Evolutionary conservation across 2,113 vertebrate species (phyloP).

Genomic region (Ifrita kowaldi): DNA sequence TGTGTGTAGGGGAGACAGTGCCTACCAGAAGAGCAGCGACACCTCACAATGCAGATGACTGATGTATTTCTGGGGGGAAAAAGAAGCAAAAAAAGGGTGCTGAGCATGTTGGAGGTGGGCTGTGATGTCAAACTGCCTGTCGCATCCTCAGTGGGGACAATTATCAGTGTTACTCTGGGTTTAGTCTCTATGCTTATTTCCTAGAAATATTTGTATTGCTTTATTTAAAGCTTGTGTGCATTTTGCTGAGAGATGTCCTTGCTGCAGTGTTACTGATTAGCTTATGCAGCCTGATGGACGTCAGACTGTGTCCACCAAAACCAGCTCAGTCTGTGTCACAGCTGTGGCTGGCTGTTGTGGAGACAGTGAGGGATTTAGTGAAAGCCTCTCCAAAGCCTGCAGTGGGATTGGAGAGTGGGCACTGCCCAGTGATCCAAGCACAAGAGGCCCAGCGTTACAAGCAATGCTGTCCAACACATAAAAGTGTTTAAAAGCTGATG

Average conservation of each 20-base stretch:
- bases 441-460: accelerated
- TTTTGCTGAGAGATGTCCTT: not conserved
- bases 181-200: not conserved
- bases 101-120: not conserved
- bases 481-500: not conserved
- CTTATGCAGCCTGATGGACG: not conserved
- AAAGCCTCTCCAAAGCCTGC: not conserved
- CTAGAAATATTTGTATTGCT: not conserved
- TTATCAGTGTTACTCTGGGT: not conserved
- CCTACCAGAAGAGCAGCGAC: not conserved
- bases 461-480: too few species aligned
- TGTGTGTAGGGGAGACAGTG: not conserved
- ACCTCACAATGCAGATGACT: not conserved
- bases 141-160: not conserved
- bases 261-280: not conserved
- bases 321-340: not conserved
- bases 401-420: not conserved
- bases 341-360: not conserved
- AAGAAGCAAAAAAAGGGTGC: not conserved
- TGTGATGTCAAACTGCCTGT: not conserved
- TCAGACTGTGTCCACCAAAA: not conserved
- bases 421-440: accelerated
- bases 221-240: not conserved
- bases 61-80: not conserved
- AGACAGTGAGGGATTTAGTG: not conserved